Evolutionary conservation across 2,113 vertebrate species (phyloP), one percentile per base, ranked within the genome.

Genomic region (Piaya cayana): DNA sequence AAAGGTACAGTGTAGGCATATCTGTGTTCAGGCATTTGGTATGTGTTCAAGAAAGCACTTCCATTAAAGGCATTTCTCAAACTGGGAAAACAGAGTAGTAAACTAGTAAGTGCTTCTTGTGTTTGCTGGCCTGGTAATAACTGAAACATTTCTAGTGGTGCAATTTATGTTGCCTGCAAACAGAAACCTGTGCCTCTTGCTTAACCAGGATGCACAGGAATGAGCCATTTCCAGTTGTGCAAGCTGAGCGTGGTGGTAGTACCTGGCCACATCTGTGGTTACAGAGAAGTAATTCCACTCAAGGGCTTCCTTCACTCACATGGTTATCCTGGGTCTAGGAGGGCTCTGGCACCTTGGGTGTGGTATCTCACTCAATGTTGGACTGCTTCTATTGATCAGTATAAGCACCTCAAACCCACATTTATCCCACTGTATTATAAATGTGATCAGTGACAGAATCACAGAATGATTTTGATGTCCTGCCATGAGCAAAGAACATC

Each of bases 111-210:
- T 89, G 78, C 69, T 80, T 6, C 58, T 95, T 82, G 59, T 86
- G 90, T 64, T 86, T 60, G 30, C 43, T 93, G 72, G 93, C 88
- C 92, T 95, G 93, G 83, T 94, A 92, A 92, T 88, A 82, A 90
- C 71, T 68, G 47, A 59, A 90, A 11, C 56, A 68, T 88, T 96
- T 88, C 85, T 65, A 96, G 70, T 60, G 25, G 19, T 79, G 39
- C 0, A 6, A 12, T 77, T 90, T 64, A 21, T 71, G 21, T 55
- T 27, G 36, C 77, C 60, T 86, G 81, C 52, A 86, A 71, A 82
- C 64, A 86, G 91, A 74, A 80, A 81, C 59, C 36, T 0, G 1
- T 85, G 74, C 29, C 20, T 88, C 43, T 79, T 74, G 59, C 68
- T 91, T 62, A 69, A 53, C 21, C 56, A 64, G 71, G 64, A 32